phyloP scores from a whole-genome alignment of 2,888 invertebrate species.

The Margaritifera margaritifera region DNA sequence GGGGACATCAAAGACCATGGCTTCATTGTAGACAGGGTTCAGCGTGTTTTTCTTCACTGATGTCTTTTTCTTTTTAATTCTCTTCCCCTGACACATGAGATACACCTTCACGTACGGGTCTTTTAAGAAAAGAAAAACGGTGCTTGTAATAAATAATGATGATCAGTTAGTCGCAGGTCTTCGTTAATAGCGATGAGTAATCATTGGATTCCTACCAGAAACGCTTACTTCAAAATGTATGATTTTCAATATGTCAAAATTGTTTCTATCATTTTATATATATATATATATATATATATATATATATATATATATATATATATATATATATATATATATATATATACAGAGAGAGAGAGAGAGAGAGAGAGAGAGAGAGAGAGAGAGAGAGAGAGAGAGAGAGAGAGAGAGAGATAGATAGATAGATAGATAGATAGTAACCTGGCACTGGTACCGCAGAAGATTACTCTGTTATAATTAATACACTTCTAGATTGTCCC shows the following conservation, averaged over 20 bases:
- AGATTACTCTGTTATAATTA: too few relatives aligned
- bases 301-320: too few relatives aligned
- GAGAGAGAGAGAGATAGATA: too few relatives aligned
- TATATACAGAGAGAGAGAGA: conserved; percentile 8
- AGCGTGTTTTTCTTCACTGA: conserved; percentile 90
- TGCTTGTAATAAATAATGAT: background rate
- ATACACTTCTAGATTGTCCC: too few relatives aligned
- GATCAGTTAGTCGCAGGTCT: too few relatives aligned
- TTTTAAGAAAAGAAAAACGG: conserved; percentile 61
- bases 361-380: conserved; percentile 10
- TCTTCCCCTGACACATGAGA: conserved; percentile 88
- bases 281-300: too few relatives aligned
- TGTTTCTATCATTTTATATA: too few relatives aligned
- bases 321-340: too few relatives aligned
- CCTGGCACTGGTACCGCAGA: too few relatives aligned
- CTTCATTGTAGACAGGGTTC: conserved; percentile 93
- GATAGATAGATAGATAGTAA: too few relatives aligned
- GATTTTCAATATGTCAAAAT: too few relatives aligned
- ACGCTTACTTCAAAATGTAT: background rate
- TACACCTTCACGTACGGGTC: conserved; percentile 97
- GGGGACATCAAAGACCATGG: conserved; percentile 92
- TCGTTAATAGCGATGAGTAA: background rate
- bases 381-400: conserved; percentile 12
- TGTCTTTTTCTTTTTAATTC: conserved; percentile 95
- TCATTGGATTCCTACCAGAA: background rate